Percentiles rank a stretch among this genome's conserved stretches.
phyloP scores from a whole-genome alignment of 2,113 vertebrate species.

The Rhea americana region DNA sequence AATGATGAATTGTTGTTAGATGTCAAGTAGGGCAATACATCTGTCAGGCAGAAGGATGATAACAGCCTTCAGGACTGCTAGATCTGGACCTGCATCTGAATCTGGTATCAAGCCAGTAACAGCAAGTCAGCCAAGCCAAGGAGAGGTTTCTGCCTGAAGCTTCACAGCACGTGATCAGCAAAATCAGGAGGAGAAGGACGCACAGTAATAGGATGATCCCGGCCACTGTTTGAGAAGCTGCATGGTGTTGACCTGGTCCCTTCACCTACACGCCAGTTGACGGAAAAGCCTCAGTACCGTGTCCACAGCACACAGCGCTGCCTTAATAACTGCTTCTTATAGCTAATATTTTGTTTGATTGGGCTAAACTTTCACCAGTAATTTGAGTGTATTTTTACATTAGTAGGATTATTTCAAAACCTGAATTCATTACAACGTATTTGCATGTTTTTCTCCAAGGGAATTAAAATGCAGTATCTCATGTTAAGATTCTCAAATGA shows the following conservation, averaged over 20 bases:
- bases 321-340: not conserved
- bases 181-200: accelerated
- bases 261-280: accelerated
- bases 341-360: not conserved
- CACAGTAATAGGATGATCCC: accelerated
- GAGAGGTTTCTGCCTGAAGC: not conserved
- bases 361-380: not conserved
- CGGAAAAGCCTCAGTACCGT: not conserved
- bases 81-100: not conserved
- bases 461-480: not conserved
- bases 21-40: not conserved
- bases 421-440: not conserved
- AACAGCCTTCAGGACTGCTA: not conserved
- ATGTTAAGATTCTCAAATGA: not conserved
- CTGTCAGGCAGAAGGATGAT: slow-evolving; percentile 1
- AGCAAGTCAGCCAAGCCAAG: not conserved
- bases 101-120: not conserved
- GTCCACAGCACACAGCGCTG: not conserved
- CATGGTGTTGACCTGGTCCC: accelerated
- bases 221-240: accelerated
- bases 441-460: not conserved
- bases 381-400: not conserved
- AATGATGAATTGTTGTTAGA: not conserved
- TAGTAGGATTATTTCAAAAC: not conserved
- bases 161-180: not conserved